phyloP scores from a whole-genome alignment of 2,797 vertebrate genomes.

The Tenualosa ilisha region DNA sequence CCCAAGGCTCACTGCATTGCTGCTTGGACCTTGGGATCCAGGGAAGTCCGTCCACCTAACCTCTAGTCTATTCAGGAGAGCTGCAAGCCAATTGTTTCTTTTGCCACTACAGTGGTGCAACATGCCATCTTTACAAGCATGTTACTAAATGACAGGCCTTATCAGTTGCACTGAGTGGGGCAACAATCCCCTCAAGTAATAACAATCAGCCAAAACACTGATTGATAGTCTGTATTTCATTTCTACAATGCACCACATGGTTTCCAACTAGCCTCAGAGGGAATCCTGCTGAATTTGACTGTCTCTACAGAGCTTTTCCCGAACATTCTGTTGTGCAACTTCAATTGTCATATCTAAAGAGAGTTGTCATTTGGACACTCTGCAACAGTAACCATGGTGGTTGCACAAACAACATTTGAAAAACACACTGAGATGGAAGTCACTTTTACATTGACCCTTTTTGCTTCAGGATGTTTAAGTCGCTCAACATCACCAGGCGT shows the following conservation, averaged over 20 bases:
- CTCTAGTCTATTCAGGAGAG: background rate
- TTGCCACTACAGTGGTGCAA: background rate
- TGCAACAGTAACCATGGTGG: background rate
- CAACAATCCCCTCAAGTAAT: background rate
- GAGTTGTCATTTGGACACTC: background rate
- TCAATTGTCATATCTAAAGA: background rate
- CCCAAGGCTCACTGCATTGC: background rate
- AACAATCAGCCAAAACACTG: background rate
- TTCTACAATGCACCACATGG: background rate
- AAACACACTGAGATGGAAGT: background rate
- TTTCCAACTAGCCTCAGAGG: background rate
- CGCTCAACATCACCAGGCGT: background rate
- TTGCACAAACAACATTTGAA: background rate
- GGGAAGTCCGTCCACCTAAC: constrained; percentile 24
- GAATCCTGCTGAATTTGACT: background rate
- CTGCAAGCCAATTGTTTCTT: background rate
- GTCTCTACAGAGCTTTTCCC: background rate
- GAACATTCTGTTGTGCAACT: background rate
- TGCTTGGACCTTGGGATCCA: constrained; percentile 53
- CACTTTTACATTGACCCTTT: background rate
- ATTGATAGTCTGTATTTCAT: background rate
- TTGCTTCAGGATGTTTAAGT: background rate
- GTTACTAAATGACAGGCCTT: background rate
- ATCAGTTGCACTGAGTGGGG: background rate
- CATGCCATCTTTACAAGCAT: background rate